Conservation (phyloP, 2,888 invertebrate genomes). For the Villa cingulata region DNA sequence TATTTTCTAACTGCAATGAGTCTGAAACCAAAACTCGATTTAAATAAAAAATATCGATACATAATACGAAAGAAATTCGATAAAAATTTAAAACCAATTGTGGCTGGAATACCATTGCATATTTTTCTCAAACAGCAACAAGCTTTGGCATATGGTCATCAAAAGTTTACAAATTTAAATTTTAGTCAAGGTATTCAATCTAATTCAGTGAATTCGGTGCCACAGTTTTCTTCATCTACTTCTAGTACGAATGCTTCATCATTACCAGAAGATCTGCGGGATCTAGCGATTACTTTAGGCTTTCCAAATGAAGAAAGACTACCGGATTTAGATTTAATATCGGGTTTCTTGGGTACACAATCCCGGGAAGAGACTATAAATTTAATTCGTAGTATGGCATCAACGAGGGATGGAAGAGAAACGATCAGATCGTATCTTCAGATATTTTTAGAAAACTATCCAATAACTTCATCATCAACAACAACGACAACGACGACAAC, state of each 20-base stretch:
- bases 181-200: too few relatives aligned
- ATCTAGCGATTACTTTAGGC: constrained; percentile 3
- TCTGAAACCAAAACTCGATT: too few relatives aligned
- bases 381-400: constrained; percentile 6
- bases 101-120: neutral
- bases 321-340: constrained; percentile 2
- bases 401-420: constrained; percentile 6
- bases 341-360: constrained; percentile 7
- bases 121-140: neutral
- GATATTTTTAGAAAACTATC: neutral
- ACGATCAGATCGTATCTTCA: constrained; percentile 4
- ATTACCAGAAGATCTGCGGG: constrained; percentile 3
- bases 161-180: too few relatives aligned
- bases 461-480: too few relatives aligned
- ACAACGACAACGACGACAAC: neutral
- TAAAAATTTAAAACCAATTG: neutral
- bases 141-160: too few relatives aligned
- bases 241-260: too few relatives aligned
- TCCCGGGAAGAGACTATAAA: constrained; percentile 8
- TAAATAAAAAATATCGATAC: too few relatives aligned
- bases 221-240: too few relatives aligned
- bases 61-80: too few relatives aligned
- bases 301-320: neutral
- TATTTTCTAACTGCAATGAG: too few relatives aligned
- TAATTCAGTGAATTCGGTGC: too few relatives aligned